Evolutionary conservation across 1,140 invertebrate species (phyloP), one percentile per base, ranked within the genome.

Genomic region (Patella vulgata): DNA sequence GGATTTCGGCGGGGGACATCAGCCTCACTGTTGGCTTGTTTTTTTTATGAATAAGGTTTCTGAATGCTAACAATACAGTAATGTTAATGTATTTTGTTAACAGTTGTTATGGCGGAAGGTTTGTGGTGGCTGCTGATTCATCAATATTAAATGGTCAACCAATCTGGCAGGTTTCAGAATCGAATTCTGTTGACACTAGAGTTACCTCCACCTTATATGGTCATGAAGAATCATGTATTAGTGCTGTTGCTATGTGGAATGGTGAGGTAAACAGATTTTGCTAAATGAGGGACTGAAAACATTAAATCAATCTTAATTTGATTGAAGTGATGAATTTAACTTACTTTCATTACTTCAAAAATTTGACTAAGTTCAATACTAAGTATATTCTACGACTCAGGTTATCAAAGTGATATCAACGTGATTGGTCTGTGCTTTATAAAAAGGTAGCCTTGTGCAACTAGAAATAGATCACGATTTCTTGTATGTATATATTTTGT

Each of bases 101-200:
- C 21, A 54, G 52, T 54, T 30, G 31, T 23, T 54, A 36, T 17
- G 52, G 52, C 4, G 17, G 36, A 21, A 19, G 40, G 31, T 54
- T 54, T 27, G 52, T 54, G 21, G 52, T 40, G 9, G 52, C 52
- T 21, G 52, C 52, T n/a, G 36, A 54, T 12, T 54, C 52, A 0
- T 54, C 52, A 21, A 40, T 54, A 21, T 21, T 40, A 21, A 36
- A 36, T 2, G 52, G 52, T 9, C 52, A 54, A 36, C 28, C 28
- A n/a, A 36, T 54, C 11, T 30, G 33, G 33, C 8, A 23, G n/a
- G 52, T 54, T 14, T n/a, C 30, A 1, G 11, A 30, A n/a, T n/a
- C 17, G 12, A 23, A 28, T 21, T 21, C 52, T 21, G 23, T 54
- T 30, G 40, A 27, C 21, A n/a, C n/a, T n/a, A n/a, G n/a, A n/a